Evolutionary conservation across 2,888 invertebrate species (phyloP), one percentile per base, ranked within the genome.

Genomic region (Drosophila heteroneura): DNA sequence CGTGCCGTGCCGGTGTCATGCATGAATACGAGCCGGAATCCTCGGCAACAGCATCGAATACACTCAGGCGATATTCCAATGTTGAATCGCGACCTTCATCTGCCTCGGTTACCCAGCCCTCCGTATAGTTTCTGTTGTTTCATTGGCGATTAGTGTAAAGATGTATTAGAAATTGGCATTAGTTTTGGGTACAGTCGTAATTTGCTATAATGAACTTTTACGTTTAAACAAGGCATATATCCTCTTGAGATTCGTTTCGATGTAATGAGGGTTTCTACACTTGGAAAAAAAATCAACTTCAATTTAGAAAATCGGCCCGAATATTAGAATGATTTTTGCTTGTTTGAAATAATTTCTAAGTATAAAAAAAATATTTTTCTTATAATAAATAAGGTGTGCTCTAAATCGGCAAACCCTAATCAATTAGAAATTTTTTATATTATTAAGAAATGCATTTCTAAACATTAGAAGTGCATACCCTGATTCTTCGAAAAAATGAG

Each of bases 21-120:
- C 98, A 98, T 0, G 97, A 96, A 92, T 96, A 98, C 3, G 95
- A 93, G 0, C 98, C 98, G 0, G 97, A 96, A 93, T 98, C 98
- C 81, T 97, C 97, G 88, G 96, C 96, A 51, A 95, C 95, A 0
- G 98, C 97, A 85, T 96, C 95, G 78, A 96, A 95, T 84, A 98
- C 96, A 70, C 97, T 97, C 19, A 98, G 93, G 9, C 98, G 94
- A 91, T 96, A 98, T 91, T 97, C 97, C 73, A 97, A 92, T 70
- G 96, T 95, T 6, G 96, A 95, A 93, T 97, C 97, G 0, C 97
- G 94, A 2, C 96, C 96, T 91, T 97, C 97, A 70, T 92, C 92
- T 2, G 95, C 97, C 9, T 92, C 92, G 3, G 96, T 96, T 0
- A 96, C 96, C 97, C 97, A 97, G 16, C 97, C 97, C 93, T 97